Conservation (phyloP, 2,113 vertebrate species). For the Calypte anna region DNA sequence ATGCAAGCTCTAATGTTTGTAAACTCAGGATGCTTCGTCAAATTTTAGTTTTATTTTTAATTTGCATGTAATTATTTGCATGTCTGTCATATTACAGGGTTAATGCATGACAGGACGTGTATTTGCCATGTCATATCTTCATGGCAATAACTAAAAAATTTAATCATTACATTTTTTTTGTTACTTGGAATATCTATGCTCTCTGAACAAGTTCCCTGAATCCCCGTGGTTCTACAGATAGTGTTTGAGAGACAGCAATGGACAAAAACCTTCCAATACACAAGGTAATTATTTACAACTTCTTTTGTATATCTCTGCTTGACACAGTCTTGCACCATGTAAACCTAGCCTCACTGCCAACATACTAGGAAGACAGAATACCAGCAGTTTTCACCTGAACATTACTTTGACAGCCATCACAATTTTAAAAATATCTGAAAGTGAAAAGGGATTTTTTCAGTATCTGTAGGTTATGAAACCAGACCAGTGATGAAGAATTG, state of each 20-base stretch:
- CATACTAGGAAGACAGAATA: neutral
- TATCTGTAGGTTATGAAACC: neutral
- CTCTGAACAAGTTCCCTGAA: neutral
- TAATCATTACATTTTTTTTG: neutral
- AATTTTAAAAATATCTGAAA: neutral
- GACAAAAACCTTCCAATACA: neutral
- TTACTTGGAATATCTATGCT: neutral
- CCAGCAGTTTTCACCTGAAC: neutral
- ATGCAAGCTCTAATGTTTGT: neutral
- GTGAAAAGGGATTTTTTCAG: neutral
- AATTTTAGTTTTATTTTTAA: neutral
- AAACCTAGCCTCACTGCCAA: neutral
- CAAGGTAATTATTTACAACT: neutral
- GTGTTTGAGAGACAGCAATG: neutral
- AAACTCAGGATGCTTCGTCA: neutral
- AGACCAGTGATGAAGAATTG: neutral
- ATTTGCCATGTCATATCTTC: neutral
- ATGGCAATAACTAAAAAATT: neutral
- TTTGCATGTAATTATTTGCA: neutral
- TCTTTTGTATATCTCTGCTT: neutral
- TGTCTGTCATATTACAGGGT: neutral
- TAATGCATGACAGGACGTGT: neutral
- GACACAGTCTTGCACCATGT: neutral
- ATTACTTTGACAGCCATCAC: neutral
- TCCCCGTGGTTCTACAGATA: neutral